Base-by-base conservation (phyloP, 2,113 vertebrate species). In the Ageneiosus marmoratus region DNA sequence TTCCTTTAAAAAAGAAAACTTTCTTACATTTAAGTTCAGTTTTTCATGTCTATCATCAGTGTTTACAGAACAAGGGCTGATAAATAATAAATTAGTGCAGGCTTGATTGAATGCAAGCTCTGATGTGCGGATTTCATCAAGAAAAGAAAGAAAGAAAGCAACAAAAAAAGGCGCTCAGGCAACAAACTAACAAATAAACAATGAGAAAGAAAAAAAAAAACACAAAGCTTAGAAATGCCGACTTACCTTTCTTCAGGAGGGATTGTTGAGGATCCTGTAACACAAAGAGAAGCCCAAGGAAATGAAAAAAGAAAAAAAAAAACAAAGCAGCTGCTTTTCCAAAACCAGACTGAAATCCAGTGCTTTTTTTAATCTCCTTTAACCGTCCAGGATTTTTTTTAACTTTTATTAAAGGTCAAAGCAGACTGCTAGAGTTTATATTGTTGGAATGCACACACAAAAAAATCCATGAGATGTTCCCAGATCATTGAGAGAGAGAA, bases 191-290 rank as follows among this genome's bases (percentile, higher is more conserved):
- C 2, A 27, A 69, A 67, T 65, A 37, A 67, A 44, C 20, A 44
- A 44, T 7, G 6, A 69, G 8, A 44, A 44, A 13, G 6, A 9
- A 12, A 15, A 20, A 50, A 32, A 16, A 74, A 74, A 27, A 51
- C 1, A 51, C 4, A 51, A 51, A 50, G 70, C 65, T 22, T 69
- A 12, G 5, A 18, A 72, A 74, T 29, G 16, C n/a, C 46, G 27
- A 73, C 27, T 51, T 74, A 51, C 72, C 72, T 74, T 74, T 74
- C 70, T 74, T 20, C 72, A 51, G 44, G 22, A 29, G 6, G 70
- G n/a, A 48, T 11, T 72, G 16, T 1, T 75, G 50, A 75, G 27
- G 73, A 75, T 75, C 73, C 70, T 50, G 50, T 2, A 53, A 74
- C 72, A 74, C 48, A 74, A 51, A 74, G 72, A 73, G 6, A 50